A percentile compares a stretch with the other conserved stretches of the same genome.
These are phyloP conservation scores for Imbricaverruca yamaguchii DNA, from an alignment of 2,888 invertebrate genomes.

Conservation along the genomic window DNA sequence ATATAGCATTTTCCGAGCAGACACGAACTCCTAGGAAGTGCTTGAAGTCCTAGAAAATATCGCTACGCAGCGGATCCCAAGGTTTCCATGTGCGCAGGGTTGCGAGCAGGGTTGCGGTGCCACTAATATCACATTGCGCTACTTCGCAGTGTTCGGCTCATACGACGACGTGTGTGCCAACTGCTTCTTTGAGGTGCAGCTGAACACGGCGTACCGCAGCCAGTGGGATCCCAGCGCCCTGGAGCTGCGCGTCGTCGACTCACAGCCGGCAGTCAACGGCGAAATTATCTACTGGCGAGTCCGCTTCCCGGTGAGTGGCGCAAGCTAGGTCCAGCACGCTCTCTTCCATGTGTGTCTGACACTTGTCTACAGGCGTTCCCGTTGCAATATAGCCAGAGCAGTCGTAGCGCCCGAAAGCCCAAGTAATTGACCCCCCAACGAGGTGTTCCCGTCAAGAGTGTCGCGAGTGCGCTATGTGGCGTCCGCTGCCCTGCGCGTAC, in stretches of 20 bases:
- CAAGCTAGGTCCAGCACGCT: conserved; percentile 46
- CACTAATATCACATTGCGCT: no score
- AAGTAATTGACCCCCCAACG: no score
- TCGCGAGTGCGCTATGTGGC: conserved; percentile 50
- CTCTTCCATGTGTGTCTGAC: conserved; percentile 50
- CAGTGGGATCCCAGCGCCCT: conserved; percentile 73
- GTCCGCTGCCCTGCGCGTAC: conserved; percentile 57
- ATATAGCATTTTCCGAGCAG: no score
- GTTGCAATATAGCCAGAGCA: no score
- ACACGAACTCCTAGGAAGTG: no score
- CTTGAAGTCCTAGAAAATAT: no score
- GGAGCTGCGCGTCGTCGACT: conserved; percentile 60
- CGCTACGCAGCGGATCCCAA: no score
- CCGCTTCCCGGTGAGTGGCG: conserved; percentile 68
- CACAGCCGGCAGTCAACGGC: conserved; percentile 47
- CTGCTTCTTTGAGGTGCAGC: conserved; percentile 73
- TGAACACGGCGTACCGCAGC: conserved; percentile 67
- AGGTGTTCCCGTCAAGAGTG: no score
- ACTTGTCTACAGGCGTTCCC: conserved; percentile 53
- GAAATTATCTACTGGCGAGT: conserved; percentile 83
- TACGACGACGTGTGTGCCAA: conserved; percentile 68
- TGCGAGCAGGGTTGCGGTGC: no score
- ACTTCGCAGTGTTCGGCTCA: conserved; percentile 60
- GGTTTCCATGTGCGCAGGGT: no score
- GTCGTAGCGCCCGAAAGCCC: no score